Base-by-base conservation (phyloP, 2,113 vertebrate genomes). In the Numida meleagris region DNA sequence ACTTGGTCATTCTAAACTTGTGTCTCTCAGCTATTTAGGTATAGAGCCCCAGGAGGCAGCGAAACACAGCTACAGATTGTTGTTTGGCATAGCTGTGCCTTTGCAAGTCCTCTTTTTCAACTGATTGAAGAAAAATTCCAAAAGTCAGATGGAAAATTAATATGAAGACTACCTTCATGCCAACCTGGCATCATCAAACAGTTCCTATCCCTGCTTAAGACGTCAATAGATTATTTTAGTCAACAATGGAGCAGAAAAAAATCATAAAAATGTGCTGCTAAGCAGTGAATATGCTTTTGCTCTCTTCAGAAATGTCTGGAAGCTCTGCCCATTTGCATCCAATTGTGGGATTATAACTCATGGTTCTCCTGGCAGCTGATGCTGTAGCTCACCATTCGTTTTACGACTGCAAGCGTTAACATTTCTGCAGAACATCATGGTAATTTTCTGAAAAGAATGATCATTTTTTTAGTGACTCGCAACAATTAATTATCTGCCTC, bases 401-500 rank as follows among this genome's bases (percentile, higher is more conserved):
- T 97, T 97, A 97, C 89, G 94, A 95, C 96, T 55, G 83, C 13
- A 21, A 86, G 88, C 88, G 46, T 97, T 97, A 97, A 97, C 96
- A 96, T 94, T 96, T 90, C 93, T 96, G 95, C 95, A 89, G 95
- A 97, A 97, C 95, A 95, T 86, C 79, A 65, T n/a, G 91, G 95
- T 97, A 94, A 97, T 97, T 97, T 95, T 96, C 96, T 95, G 95
- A 90, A 89, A 78, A 89, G 97, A 88, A 95, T 96, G 89, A 97
- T 96, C 94, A 90, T 95, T 96, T 93, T 97, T 97, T 97, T 97
- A 97, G 96, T 97, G 96, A 97, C 97, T 97, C 10, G 27, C 86
- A 84, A 73, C 95, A 65, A 96, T 97, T 96, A 97, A 96, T 96
- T 95, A 96, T 81, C 89, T 46, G 86, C 91, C 95, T 97, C 77